phyloP scores from a whole-genome alignment of 2,888 invertebrate species.

The Pseudanteris insignis region DNA sequence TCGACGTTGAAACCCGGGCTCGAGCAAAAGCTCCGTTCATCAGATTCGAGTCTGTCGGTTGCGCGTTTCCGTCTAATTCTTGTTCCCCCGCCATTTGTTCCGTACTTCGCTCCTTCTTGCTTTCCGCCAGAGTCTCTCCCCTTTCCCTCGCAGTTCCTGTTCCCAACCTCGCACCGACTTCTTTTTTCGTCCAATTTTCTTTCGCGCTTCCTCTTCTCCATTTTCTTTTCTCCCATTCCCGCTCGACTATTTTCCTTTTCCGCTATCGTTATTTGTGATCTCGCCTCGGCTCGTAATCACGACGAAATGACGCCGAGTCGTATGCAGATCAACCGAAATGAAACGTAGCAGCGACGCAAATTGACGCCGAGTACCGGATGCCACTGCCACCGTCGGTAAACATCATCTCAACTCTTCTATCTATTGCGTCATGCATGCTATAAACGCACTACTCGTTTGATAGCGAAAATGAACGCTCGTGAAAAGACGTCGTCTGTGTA shows the following conservation, averaged over 20 bases:
- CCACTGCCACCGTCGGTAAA: slow-evolving; percentile 5
- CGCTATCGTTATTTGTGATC: slow-evolving; percentile 41
- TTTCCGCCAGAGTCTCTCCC: slow-evolving; percentile 15
- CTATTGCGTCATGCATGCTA: neutral
- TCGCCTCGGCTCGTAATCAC: slow-evolving; percentile 24
- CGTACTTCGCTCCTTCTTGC: slow-evolving; percentile 28
- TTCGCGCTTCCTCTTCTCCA: slow-evolving; percentile 28
- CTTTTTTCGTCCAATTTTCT: slow-evolving; percentile 37
- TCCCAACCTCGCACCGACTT: too few relatives aligned
- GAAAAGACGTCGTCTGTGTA: neutral
- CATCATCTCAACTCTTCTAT: slow-evolving; percentile 13
- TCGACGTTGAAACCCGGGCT: slow-evolving; percentile 38
- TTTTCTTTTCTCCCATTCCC: slow-evolving; percentile 32
- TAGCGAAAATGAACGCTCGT: slow-evolving; percentile 6
- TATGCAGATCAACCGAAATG: slow-evolving; percentile 27
- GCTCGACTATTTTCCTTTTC: slow-evolving; percentile 45
- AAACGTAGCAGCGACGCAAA: slow-evolving; percentile 55
- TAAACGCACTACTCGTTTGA: neutral
- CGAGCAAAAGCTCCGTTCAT: slow-evolving; percentile 40
- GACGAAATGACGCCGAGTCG: slow-evolving; percentile 18
- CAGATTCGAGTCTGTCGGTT: slow-evolving; percentile 41
- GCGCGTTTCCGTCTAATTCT: slow-evolving; percentile 43
- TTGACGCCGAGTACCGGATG: slow-evolving; percentile 62
- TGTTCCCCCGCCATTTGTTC: slow-evolving; percentile 41
- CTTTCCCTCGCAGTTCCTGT: slow-evolving; percentile 17